A percentile compares a stretch with the other conserved stretches of the same genome.
Conservation (phyloP, 2,113 vertebrate genomes). For the Percopsis transmontana region DNA sequence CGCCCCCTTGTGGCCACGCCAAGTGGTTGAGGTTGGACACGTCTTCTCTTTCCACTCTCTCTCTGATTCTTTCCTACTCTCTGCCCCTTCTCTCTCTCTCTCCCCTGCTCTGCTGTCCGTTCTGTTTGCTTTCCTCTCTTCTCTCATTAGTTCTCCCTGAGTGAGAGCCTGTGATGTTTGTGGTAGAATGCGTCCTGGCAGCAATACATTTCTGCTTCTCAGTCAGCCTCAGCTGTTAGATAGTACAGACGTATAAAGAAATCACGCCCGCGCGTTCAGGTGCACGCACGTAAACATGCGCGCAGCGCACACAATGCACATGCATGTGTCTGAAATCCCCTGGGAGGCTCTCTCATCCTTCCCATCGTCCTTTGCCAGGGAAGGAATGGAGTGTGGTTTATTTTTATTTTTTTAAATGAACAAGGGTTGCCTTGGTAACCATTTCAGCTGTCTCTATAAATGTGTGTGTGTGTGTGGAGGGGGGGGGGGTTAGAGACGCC, state of each 20-base stretch:
- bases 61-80: not conserved
- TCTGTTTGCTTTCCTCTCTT: not conserved
- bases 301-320: conserved; percentile 11
- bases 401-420: conserved; percentile 41
- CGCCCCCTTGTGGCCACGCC: not conserved
- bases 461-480: conserved; percentile 25
- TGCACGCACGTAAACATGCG: not conserved
- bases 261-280: not conserved
- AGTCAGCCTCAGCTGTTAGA: conserved; percentile 39
- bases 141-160: not conserved
- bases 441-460: conserved; percentile 43
- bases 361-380: conserved; percentile 42
- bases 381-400: conserved; percentile 37
- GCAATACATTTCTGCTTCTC: conserved; percentile 34
- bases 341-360: conserved; percentile 24
- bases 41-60: not conserved
- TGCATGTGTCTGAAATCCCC: conserved; percentile 14
- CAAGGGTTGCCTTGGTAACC: conserved; percentile 71
- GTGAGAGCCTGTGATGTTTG: conserved; percentile 9
- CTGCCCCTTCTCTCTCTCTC: not conserved
- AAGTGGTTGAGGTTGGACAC: not conserved
- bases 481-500: conserved; percentile 32
- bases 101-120: not conserved
- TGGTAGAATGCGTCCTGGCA: conserved; percentile 33
- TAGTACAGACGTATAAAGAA: conserved; percentile 34